Evolutionary conservation across 2,113 vertebrate genomes (phyloP).

Genomic region (Phaetusa simplex): DNA sequence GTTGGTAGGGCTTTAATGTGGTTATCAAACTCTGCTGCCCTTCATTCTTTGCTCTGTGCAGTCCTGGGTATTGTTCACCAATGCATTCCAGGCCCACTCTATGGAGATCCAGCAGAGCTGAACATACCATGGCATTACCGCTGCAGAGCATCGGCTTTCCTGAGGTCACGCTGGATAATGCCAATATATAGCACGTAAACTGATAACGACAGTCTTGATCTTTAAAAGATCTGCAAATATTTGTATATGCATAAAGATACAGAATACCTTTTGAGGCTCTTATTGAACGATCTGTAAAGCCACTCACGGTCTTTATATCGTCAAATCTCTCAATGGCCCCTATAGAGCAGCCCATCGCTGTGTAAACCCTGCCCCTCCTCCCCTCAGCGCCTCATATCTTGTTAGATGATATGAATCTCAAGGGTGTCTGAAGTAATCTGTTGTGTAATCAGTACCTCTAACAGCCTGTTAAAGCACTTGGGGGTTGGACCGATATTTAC

Average conservation of each 20-base stretch:
- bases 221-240: conserved; percentile 50
- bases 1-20: conserved; percentile 97
- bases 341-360: background rate
- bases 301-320: background rate
- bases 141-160: conserved; percentile 65
- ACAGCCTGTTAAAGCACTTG: background rate
- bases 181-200: conserved; percentile 30
- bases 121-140: conserved; percentile 77
- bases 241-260: conserved; percentile 14
- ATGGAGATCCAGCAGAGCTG: conserved; percentile 83
- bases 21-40: conserved; percentile 95
- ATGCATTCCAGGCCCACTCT: conserved; percentile 86
- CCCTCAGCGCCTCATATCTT: background rate
- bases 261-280: background rate
- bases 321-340: background rate
- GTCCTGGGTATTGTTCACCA: conserved; percentile 79
- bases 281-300: background rate
- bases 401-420: background rate
- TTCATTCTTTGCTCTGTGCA: conserved; percentile 82
- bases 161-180: conserved; percentile 72
- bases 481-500: background rate
- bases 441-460: conserved; percentile 10
- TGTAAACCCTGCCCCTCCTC: background rate
- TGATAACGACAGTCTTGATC: background rate
- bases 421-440: conserved; percentile 17